These are phyloP conservation scores for Porites rus DNA, from an alignment of 92 coral and sea anemone species.

Conservation along the genomic window DNA sequence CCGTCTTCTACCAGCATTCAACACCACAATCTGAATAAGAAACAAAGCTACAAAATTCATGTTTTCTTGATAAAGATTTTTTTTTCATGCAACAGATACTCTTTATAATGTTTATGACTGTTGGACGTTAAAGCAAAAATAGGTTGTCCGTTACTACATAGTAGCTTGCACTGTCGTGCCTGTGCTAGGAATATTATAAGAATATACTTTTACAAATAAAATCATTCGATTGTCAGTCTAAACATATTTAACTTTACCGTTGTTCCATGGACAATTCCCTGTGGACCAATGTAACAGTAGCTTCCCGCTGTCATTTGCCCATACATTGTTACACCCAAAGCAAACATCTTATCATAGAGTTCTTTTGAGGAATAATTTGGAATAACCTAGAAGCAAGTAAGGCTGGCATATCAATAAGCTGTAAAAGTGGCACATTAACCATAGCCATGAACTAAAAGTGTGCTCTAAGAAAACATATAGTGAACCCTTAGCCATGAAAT, in stretches of 20 bases:
- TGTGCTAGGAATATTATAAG: too few species aligned
- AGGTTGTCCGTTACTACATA: too few species aligned
- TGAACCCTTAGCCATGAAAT: too few species aligned
- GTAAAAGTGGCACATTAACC: too few species aligned
- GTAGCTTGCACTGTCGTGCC: too few species aligned
- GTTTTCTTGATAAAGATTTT: background rate
- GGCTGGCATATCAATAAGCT: too few species aligned
- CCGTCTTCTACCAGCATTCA: constrained; percentile 85
- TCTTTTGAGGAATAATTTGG: constrained; percentile 93
- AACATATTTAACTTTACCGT: constrained; percentile 56
- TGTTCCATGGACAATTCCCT: constrained; percentile 98
- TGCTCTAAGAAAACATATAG: too few species aligned
- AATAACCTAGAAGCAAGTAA: constrained; percentile 65
- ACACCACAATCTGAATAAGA: constrained; percentile 68
- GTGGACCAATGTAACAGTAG: constrained; percentile 98
- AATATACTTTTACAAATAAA: too few species aligned
- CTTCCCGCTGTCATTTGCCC: constrained; percentile 99
- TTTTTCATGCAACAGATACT: background rate
- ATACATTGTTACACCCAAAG: constrained; percentile 91
- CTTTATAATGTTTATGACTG: too few species aligned
- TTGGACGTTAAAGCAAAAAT: too few species aligned
- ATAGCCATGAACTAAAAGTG: too few species aligned
- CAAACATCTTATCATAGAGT: constrained; percentile 90
- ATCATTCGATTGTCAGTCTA: background rate
- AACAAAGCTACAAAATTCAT: background rate